Evolutionary conservation across 2,113 vertebrate species (phyloP).

Genomic region (Numenius arquata): DNA sequence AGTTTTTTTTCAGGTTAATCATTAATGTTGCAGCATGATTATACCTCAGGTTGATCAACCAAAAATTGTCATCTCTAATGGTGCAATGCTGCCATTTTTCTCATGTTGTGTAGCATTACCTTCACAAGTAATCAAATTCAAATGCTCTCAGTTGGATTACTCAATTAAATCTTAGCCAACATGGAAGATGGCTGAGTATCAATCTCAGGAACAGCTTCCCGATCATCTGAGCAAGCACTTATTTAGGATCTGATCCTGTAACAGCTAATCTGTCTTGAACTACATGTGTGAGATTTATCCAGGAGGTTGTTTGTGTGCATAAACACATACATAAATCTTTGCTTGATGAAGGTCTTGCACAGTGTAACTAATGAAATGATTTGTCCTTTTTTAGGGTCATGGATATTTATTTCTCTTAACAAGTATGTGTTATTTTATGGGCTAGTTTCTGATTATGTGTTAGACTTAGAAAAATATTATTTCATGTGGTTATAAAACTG

Average conservation of each 20-base stretch:
- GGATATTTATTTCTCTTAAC: neutral
- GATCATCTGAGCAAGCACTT: neutral
- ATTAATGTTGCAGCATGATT: neutral
- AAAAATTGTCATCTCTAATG: conserved; percentile 10
- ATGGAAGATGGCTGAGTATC: neutral
- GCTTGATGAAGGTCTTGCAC: neutral
- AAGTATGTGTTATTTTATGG: neutral
- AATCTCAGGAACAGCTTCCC: neutral
- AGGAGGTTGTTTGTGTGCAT: neutral
- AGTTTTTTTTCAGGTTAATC: neutral
- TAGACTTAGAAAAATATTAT: conserved; percentile 40
- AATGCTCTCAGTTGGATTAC: neutral
- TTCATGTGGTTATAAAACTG: neutral
- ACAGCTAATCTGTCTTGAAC: neutral
- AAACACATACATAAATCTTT: neutral
- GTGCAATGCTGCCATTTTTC: conserved; percentile 18
- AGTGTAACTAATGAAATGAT: neutral
- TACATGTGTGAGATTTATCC: neutral
- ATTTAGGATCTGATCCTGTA: neutral
- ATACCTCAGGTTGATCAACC: conserved; percentile 19
- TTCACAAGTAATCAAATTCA: conserved; percentile 24
- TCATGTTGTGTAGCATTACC: conserved; percentile 7
- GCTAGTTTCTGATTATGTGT: neutral
- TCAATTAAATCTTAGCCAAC: conserved; percentile 34
- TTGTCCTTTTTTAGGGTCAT: neutral